Conservation (phyloP, 1,140 invertebrate genomes). For the Cotesia chilonis region DNA sequence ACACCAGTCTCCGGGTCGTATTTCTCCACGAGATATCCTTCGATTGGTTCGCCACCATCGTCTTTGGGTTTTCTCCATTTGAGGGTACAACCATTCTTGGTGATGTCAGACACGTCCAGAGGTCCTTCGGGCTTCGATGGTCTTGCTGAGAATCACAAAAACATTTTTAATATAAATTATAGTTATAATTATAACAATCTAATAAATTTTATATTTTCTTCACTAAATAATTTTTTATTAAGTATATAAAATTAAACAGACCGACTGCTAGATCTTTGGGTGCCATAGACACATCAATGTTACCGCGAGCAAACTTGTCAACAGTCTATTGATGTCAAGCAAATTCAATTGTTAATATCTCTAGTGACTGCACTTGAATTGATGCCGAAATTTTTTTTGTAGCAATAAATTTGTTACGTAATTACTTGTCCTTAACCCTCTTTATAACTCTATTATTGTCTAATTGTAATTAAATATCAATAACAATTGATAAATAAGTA, state of each 20-base stretch:
- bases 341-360: neutral
- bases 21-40: slow-evolving; percentile 95
- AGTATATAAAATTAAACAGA: too few relatives aligned
- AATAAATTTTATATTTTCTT: neutral
- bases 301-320: too few relatives aligned
- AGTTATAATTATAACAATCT: neutral
- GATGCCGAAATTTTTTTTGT: slow-evolving; percentile 6
- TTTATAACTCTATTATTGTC: slow-evolving; percentile 2
- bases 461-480: neutral
- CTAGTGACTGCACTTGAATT: neutral
- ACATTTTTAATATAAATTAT: neutral
- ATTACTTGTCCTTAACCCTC: slow-evolving; percentile 26
- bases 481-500: slow-evolving; percentile 13
- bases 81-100: slow-evolving; percentile 93
- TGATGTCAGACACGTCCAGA: slow-evolving; percentile 91
- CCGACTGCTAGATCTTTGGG: too few relatives aligned
- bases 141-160: slow-evolving; percentile 73
- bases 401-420: neutral
- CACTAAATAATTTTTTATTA: slow-evolving; percentile 4
- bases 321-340: neutral
- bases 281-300: too few relatives aligned
- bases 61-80: slow-evolving; percentile 98
- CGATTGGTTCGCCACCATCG: slow-evolving; percentile 95
- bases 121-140: slow-evolving; percentile 94
- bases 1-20: slow-evolving; percentile 89